phyloP scores from a whole-genome alignment of 2,797 vertebrate genomes.

The Pseudomugil gertrudae region DNA sequence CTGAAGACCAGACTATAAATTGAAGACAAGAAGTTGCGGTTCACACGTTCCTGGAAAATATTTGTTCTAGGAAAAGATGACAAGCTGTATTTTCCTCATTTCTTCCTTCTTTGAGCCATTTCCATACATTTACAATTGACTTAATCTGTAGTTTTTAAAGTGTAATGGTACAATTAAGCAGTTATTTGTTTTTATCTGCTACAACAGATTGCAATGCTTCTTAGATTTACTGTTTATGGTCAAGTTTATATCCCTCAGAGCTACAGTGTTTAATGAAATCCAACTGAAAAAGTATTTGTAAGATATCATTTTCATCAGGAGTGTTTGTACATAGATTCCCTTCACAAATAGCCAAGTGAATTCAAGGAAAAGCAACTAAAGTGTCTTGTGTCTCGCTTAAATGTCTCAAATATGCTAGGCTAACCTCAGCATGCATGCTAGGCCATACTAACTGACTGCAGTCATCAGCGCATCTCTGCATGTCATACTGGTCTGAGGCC shows the following conservation, averaged over 20 bases:
- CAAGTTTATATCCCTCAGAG: neutral
- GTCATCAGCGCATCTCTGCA: slow-evolving; percentile 55
- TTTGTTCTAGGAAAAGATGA: neutral
- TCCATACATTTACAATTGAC: too few relatives aligned
- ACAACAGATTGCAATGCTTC: neutral
- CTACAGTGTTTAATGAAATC: neutral
- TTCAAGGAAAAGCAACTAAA: neutral
- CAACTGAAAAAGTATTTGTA: neutral
- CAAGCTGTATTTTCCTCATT: too few relatives aligned
- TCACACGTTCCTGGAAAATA: too few relatives aligned
- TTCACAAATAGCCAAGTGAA: neutral
- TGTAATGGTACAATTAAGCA: neutral
- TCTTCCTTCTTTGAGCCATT: too few relatives aligned
- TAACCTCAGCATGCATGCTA: slow-evolving; percentile 22
- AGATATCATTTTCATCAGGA: neutral
- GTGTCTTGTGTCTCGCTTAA: neutral
- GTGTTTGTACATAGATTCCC: neutral
- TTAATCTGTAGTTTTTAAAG: neutral
- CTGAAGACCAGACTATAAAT: neutral
- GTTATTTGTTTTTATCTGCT: neutral
- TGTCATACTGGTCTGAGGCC: slow-evolving; percentile 66
- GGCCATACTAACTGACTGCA: slow-evolving; percentile 40
- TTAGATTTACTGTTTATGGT: neutral
- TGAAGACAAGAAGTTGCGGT: neutral
- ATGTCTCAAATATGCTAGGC: slow-evolving; percentile 9